These are phyloP conservation scores for Nomada lathburiana DNA, from an alignment of 2,888 invertebrate genomes.

Conservation along the genomic window DNA sequence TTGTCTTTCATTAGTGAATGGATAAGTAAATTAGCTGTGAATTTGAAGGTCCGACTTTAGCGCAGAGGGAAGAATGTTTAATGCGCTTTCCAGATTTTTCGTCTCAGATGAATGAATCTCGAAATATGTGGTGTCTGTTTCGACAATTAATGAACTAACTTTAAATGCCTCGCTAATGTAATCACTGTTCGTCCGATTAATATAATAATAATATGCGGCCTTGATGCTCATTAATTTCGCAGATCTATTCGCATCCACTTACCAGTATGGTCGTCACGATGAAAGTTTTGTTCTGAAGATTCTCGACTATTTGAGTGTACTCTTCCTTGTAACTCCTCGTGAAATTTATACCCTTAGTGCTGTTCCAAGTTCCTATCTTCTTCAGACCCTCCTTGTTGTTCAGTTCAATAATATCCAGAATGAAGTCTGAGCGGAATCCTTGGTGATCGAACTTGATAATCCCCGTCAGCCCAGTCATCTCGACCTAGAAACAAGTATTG, in stretches of 20 bases:
- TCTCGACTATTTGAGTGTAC: conserved; percentile 94
- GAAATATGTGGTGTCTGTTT: background rate
- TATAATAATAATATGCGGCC: background rate
- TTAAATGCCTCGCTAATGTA: too few species aligned
- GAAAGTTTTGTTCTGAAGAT: conserved; percentile 95
- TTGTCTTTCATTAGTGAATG: conserved; percentile 2
- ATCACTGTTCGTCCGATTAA: too few species aligned
- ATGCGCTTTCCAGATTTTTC: background rate
- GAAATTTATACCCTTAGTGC: conserved; percentile 94
- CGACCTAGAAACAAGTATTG: conserved; percentile 87
- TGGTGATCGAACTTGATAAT: conserved; percentile 97
- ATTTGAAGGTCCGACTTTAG: background rate
- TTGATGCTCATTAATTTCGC: background rate
- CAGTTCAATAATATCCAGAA: conserved; percentile 95
- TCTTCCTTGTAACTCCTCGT: conserved; percentile 94
- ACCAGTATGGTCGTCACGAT: conserved; percentile 96
- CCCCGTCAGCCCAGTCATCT: conserved; percentile 96
- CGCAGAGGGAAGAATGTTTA: background rate
- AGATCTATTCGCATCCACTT: conserved; percentile 80
- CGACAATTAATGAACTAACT: background rate
- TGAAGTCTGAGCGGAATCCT: conserved; percentile 96
- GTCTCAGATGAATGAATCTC: background rate
- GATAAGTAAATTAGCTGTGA: conserved; percentile 10
- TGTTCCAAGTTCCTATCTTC: conserved; percentile 95
- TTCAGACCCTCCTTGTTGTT: conserved; percentile 91